phyloP scores from a whole-genome alignment of 2,888 invertebrate genomes.

The Girardia tigrina region DNA sequence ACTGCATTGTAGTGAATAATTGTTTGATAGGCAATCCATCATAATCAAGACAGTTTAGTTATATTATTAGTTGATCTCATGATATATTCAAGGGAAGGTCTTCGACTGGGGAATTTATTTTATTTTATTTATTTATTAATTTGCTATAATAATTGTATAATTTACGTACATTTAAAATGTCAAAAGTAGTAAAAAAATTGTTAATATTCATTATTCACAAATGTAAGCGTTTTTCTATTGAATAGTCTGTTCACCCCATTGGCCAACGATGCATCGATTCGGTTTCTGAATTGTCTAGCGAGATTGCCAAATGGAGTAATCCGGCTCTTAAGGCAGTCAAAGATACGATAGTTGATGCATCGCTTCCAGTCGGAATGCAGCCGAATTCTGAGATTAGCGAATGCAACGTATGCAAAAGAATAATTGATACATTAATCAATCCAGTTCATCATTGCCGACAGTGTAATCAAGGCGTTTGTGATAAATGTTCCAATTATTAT shows the following conservation, averaged over 20 bases:
- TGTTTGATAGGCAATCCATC: too few relatives aligned
- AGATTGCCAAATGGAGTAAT: neutral
- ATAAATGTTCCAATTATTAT: slow-evolving; percentile 59
- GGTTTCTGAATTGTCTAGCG: neutral
- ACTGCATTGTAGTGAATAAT: too few relatives aligned
- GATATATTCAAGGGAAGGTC: too few relatives aligned
- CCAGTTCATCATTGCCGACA: slow-evolving; percentile 59
- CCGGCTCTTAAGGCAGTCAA: neutral
- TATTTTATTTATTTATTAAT: too few relatives aligned
- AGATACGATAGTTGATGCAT: neutral
- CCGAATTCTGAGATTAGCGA: neutral
- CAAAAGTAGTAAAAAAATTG: too few relatives aligned
- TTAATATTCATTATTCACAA: too few relatives aligned
- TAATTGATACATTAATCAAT: neutral
- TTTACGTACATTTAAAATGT: too few relatives aligned
- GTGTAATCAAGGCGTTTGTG: slow-evolving; percentile 68
- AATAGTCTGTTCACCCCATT: slow-evolving; percentile 1
- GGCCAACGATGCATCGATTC: slow-evolving; percentile 4
- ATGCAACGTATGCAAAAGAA: neutral
- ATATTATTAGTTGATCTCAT: too few relatives aligned
- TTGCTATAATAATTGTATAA: too few relatives aligned
- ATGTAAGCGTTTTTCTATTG: too few relatives aligned
- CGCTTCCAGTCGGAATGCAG: neutral
- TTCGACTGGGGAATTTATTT: too few relatives aligned
- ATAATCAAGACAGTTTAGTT: too few relatives aligned